Percentiles rank a stretch among this genome's conserved stretches.
phyloP scores from a whole-genome alignment of 2,888 invertebrate genomes.

The Capitulum mitella region DNA sequence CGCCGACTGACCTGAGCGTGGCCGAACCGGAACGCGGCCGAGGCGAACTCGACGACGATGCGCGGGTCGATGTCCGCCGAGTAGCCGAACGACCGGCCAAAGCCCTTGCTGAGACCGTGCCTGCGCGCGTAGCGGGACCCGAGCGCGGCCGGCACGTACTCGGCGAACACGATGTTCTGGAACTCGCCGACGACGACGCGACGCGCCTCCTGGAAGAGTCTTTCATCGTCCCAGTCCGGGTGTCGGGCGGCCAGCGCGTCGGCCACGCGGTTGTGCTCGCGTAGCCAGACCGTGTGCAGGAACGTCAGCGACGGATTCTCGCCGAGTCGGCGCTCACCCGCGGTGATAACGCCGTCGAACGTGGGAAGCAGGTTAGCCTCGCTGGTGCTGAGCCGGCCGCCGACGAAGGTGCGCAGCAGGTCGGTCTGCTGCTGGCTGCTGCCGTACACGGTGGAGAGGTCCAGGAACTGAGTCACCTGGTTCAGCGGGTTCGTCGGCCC shows the following conservation, averaged over 20 bases:
- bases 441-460: constrained; percentile 68
- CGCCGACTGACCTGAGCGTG: constrained; percentile 24
- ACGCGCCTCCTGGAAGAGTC: constrained; percentile 49
- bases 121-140: background rate
- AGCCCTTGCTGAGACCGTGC: background rate
- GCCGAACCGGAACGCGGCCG: constrained; percentile 31
- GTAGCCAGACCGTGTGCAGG: constrained; percentile 58
- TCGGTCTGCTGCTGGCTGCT: constrained; percentile 54
- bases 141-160: constrained; percentile 26
- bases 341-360: constrained; percentile 46
- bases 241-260: constrained; percentile 44
- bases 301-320: constrained; percentile 60
- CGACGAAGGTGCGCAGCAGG: constrained; percentile 53
- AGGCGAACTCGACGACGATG: constrained; percentile 21
- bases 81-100: background rate
- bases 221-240: constrained; percentile 49
- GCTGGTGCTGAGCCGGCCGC: constrained; percentile 35
- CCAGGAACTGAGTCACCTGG: constrained; percentile 64
- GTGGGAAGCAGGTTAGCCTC: constrained; percentile 42
- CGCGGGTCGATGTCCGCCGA: background rate
- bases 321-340: constrained; percentile 49
- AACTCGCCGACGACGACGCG: constrained; percentile 48
- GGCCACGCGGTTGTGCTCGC: constrained; percentile 50
- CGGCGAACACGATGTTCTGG: constrained; percentile 29
- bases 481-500: constrained; percentile 57